A percentile compares a stretch with the other conserved stretches of the same genome.
Conservation (phyloP, 2,797 vertebrate species). For the Phaenicophaeus curvirostris region DNA sequence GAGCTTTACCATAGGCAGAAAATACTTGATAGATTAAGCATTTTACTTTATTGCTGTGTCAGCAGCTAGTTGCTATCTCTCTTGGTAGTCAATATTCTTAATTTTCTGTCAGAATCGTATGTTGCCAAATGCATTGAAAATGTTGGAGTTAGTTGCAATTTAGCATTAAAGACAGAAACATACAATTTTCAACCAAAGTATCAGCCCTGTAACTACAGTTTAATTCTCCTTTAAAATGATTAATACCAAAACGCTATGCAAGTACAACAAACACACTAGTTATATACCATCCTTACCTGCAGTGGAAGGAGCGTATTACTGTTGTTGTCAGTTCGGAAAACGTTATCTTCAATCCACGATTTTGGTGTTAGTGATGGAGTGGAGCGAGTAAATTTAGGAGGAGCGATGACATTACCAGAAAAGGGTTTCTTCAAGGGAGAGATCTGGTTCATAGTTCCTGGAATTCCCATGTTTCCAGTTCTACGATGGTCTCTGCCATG, state of each 20-base stretch:
- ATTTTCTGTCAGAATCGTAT: neutral
- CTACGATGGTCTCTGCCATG: conserved; percentile 91
- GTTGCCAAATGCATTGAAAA: neutral
- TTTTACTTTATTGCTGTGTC: neutral
- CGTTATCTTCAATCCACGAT: conserved; percentile 95
- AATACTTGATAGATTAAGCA: neutral
- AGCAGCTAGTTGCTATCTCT: neutral
- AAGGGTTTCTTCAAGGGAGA: conserved; percentile 97
- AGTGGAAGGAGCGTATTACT: conserved; percentile 95
- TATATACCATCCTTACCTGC: conserved; percentile 86
- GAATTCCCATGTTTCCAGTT: conserved; percentile 88
- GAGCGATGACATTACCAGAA: conserved; percentile 95
- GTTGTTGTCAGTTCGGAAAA: conserved; percentile 96
- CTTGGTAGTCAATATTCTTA: neutral
- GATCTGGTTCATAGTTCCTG: conserved; percentile 90
- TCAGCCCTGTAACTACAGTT: neutral
- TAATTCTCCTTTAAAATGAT: neutral
- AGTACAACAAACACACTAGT: neutral
- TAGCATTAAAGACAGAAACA: neutral
- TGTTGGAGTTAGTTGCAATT: fast-evolving
- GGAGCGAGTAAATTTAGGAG: conserved; percentile 94
- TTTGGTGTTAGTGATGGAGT: conserved; percentile 89
- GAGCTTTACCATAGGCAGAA: neutral
- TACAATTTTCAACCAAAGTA: neutral
- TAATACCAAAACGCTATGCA: neutral